Base-by-base conservation (phyloP, 2,888 invertebrate species). In the Zygogramma bicolorata region DNA sequence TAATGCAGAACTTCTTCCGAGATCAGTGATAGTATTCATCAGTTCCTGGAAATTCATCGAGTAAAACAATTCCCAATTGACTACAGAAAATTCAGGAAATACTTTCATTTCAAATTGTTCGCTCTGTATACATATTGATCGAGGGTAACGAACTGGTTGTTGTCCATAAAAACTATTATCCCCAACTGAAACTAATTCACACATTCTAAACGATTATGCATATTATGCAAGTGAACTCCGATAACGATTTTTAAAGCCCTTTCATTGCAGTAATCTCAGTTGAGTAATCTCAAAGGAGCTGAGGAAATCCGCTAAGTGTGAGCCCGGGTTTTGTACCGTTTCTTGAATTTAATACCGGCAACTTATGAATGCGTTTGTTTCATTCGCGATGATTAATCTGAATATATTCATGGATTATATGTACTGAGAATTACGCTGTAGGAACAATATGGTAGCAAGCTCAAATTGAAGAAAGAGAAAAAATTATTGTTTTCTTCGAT, bases 291-390 rank as follows among this genome's bases (percentile, higher is more conserved):
- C 22, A 62, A 42, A n/a, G 25, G 29, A 62, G 46, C 62, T 62
- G 18, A 62, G 62, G 42, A 62, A 27, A 62, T 62, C 62, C 27
- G 46, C 42, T 62, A 42, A 62, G 62, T 62, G 42, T 62, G 34
- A 42, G n/a, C 4, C 18, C 27, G 25, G 18, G 62, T 42, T 15
- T 62, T 62, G 62, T 62, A 15, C 10, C 25, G 13, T 18, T 62
- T 15, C 27, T 22, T 62, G 34, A 62, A 62, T 62, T 42, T 62
- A 46, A 62, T 62, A 13, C 53, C 27, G 53, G 53, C 27, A 53
- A 25, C 6, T 20, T 53, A 4, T 53, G n/a, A 5, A 53, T 27
- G 53, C 27, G n/a, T 53, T n/a, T 7, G 25, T 15, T 42, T n/a
- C 13, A 13, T 53, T 13, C n/a, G 7, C 13, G n/a, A 27, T 53